A percentile compares a stretch with the other conserved stretches of the same genome.
Conservation (phyloP, 2,797 vertebrate species). For the Epinephelus coioides region DNA sequence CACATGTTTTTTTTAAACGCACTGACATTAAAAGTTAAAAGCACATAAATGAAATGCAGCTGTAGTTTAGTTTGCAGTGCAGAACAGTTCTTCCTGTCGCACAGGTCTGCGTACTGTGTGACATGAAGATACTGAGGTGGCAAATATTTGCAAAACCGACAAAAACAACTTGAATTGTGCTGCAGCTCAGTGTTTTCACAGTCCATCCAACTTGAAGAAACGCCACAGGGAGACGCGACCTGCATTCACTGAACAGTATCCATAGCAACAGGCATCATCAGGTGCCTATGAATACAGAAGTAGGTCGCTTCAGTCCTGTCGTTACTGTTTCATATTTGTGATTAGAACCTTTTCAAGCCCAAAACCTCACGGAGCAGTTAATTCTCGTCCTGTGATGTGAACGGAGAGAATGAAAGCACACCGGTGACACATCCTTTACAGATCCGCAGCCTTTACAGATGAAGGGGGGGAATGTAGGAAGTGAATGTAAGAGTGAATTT, state of each 20-base stretch:
- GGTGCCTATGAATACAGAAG: conserved; percentile 41
- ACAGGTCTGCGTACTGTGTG: neutral
- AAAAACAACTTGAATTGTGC: conserved; percentile 6
- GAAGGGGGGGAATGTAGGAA: neutral
- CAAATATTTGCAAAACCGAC: neutral
- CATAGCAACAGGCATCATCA: conserved; percentile 64
- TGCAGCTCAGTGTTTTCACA: conserved; percentile 1
- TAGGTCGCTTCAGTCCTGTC: conserved; percentile 3
- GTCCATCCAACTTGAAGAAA: conserved; percentile 27
- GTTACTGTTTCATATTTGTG: neutral
- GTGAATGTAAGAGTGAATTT: neutral
- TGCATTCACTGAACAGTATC: conserved; percentile 45
- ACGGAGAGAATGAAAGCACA: neutral
- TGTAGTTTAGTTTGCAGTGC: neutral
- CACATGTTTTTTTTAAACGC: neutral
- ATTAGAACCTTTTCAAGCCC: conserved; percentile 4
- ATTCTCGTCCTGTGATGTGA: neutral
- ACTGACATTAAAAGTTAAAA: neutral
- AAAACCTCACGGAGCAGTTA: neutral
- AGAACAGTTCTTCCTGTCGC: neutral
- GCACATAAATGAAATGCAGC: neutral
- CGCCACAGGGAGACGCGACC: conserved; percentile 4
- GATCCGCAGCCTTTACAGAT: neutral
- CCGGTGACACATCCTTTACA: neutral
- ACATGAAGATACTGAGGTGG: neutral